A percentile compares a stretch with the other conserved stretches of the same genome.
phyloP scores from a whole-genome alignment of 2,888 invertebrate species.

The Trichopoda pennipes region DNA sequence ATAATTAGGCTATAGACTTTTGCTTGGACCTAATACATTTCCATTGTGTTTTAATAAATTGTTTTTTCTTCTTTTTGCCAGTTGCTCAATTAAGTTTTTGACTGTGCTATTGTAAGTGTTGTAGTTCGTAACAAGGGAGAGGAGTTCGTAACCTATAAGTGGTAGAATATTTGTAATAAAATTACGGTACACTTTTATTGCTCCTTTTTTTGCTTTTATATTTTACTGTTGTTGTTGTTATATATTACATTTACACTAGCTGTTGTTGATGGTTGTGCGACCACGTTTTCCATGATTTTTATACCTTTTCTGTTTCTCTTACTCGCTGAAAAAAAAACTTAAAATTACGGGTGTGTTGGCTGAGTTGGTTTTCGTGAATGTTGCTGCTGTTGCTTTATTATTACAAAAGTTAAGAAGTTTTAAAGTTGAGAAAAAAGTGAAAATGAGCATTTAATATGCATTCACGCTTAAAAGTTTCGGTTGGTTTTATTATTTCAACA shows the following conservation, averaged over 20 bases:
- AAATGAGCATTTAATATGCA: constrained; percentile 54
- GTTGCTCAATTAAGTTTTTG: constrained; percentile 16
- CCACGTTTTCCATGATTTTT: neutral
- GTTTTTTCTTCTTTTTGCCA: neutral
- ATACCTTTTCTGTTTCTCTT: neutral
- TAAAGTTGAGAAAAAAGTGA: constrained; percentile 44
- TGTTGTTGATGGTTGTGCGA: neutral
- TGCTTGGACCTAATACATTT: constrained; percentile 7
- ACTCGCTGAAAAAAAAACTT: neutral
- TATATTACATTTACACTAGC: neutral
- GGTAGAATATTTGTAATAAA: constrained; percentile 23
- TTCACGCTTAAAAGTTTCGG: constrained; percentile 39
- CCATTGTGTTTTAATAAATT: neutral
- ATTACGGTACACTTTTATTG: constrained; percentile 20
- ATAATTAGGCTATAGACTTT: neutral
- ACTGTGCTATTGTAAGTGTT: neutral
- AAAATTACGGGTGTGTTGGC: neutral
- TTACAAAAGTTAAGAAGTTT: constrained; percentile 36
- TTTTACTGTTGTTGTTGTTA: constrained; percentile 4
- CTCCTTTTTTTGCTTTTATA: neutral
- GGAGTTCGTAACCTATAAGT: constrained; percentile 12
- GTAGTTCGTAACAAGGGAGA: neutral
- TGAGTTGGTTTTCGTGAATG: constrained; percentile 2
- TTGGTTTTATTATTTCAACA: neutral
- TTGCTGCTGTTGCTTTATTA: constrained; percentile 37